Percentiles rank a stretch among this genome's conserved stretches.
phyloP scores from a whole-genome alignment of 1,140 invertebrate genomes.

The Zelostemma sp. region DNA sequence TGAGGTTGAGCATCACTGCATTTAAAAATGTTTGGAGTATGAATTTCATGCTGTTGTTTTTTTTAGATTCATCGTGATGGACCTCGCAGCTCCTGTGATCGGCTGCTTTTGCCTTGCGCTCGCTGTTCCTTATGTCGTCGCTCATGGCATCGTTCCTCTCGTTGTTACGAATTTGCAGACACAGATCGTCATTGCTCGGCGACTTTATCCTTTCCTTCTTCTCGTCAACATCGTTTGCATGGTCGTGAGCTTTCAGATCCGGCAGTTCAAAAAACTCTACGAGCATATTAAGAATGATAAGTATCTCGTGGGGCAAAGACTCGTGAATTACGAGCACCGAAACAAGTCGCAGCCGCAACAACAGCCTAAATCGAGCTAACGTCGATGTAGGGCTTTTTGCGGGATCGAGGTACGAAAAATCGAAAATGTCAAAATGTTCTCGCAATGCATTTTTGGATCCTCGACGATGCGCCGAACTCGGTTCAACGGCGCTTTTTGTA shows the following conservation, averaged over 20 bases:
- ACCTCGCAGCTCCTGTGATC: slow-evolving; percentile 91
- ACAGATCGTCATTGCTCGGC: slow-evolving; percentile 83
- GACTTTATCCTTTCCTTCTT: slow-evolving; percentile 92
- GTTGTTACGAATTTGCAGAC: slow-evolving; percentile 80
- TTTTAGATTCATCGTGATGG: slow-evolving; percentile 82
- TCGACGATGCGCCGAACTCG: background rate
- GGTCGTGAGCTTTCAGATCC: slow-evolving; percentile 84
- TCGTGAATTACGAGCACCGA: slow-evolving; percentile 95
- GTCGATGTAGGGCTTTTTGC: background rate
- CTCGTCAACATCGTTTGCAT: slow-evolving; percentile 77
- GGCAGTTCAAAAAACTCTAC: slow-evolving; percentile 94
- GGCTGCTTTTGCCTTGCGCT: slow-evolving; percentile 88
- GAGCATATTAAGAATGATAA: slow-evolving; percentile 99
- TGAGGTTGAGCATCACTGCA: too few relatives aligned
- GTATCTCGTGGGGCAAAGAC: slow-evolving; percentile 93
- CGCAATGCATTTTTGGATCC: too few relatives aligned
- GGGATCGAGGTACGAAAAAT: background rate
- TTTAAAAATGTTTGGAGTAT: too few relatives aligned
- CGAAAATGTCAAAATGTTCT: background rate
- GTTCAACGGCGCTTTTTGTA: slow-evolving; percentile 3
- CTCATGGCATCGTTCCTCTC: slow-evolving; percentile 86
- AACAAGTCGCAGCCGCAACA: slow-evolving; percentile 72
- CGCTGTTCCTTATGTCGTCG: slow-evolving; percentile 90
- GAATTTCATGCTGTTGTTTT: background rate
- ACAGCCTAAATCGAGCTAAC: slow-evolving; percentile 62